These are phyloP conservation scores for Pollimyrus isidori DNA, from an alignment of 2,113 vertebrate genomes.

Conservation along the genomic window DNA sequence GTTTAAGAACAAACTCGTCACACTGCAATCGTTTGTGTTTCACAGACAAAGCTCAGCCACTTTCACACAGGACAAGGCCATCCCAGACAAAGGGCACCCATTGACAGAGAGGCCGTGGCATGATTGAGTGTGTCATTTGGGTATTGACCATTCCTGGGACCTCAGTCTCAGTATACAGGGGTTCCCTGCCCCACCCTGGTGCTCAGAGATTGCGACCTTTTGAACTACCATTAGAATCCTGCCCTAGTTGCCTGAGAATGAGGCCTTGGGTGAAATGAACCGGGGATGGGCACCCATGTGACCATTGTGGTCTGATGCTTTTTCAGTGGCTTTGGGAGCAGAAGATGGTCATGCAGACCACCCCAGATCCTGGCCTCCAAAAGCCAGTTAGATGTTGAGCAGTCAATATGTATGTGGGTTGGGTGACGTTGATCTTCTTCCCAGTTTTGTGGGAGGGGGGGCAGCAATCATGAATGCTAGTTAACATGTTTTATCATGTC, in stretches of 20 bases:
- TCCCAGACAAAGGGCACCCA: neutral
- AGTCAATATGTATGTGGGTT: slow-evolving; percentile 25
- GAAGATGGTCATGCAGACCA: neutral
- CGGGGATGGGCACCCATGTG: neutral
- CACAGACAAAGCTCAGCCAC: neutral
- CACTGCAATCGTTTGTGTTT: neutral
- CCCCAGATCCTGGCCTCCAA: slow-evolving; percentile 40
- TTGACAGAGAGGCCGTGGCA: neutral
- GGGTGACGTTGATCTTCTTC: neutral
- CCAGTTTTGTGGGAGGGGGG: neutral
- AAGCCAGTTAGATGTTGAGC: slow-evolving; percentile 51
- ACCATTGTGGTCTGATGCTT: slow-evolving; percentile 20
- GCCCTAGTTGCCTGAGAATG: slow-evolving; percentile 7
- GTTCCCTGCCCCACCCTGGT: neutral
- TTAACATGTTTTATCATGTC: neutral
- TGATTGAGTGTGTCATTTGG: slow-evolving; percentile 16
- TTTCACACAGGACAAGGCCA: neutral
- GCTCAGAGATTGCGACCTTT: slow-evolving; percentile 20
- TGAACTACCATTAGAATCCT: slow-evolving; percentile 5
- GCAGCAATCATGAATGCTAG: neutral
- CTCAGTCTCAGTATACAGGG: slow-evolving; percentile 4
- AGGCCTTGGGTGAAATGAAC: neutral
- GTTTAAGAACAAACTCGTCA: neutral
- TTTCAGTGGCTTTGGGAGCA: neutral
- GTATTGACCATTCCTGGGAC: neutral